These are phyloP conservation scores for Sussaba pulchella DNA, from an alignment of 2,888 invertebrate species.

Conservation along the genomic window DNA sequence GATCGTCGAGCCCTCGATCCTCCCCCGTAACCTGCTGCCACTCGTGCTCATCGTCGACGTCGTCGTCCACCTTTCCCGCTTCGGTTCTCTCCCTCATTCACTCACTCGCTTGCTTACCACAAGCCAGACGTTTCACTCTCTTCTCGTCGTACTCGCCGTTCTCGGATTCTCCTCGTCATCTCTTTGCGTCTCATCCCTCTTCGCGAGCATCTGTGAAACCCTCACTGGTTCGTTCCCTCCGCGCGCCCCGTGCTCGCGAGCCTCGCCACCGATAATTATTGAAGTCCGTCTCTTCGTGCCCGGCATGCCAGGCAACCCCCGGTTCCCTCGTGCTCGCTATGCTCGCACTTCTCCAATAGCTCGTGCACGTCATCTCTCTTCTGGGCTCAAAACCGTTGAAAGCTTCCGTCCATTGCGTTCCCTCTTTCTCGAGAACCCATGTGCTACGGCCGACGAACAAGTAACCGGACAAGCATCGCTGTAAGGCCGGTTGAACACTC, in stretches of 20 bases:
- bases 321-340: constrained; percentile 33
- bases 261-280: constrained; percentile 79
- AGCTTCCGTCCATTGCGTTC: constrained; percentile 43
- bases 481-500: neutral
- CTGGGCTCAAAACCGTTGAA: constrained; percentile 52
- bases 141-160: constrained; percentile 44
- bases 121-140: constrained; percentile 41
- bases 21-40: constrained; percentile 58
- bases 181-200: constrained; percentile 55
- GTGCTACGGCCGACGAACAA: constrained; percentile 8
- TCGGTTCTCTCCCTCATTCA: constrained; percentile 28
- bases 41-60: constrained; percentile 28
- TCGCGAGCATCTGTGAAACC: constrained; percentile 13
- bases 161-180: constrained; percentile 53
- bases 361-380: constrained; percentile 8
- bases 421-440: constrained; percentile 38
- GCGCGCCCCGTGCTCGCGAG: constrained; percentile 10
- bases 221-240: constrained; percentile 10
- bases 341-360: constrained; percentile 47
- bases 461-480: neutral
- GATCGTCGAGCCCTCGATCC: constrained; percentile 63
- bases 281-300: constrained; percentile 76
- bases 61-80: constrained; percentile 64
- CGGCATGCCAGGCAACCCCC: constrained; percentile 43
- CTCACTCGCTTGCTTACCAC: constrained; percentile 27